A percentile compares a stretch with the other conserved stretches of the same genome.
phyloP scores from a whole-genome alignment of 2,113 vertebrate genomes.

The Rhodinocichla rosea region DNA sequence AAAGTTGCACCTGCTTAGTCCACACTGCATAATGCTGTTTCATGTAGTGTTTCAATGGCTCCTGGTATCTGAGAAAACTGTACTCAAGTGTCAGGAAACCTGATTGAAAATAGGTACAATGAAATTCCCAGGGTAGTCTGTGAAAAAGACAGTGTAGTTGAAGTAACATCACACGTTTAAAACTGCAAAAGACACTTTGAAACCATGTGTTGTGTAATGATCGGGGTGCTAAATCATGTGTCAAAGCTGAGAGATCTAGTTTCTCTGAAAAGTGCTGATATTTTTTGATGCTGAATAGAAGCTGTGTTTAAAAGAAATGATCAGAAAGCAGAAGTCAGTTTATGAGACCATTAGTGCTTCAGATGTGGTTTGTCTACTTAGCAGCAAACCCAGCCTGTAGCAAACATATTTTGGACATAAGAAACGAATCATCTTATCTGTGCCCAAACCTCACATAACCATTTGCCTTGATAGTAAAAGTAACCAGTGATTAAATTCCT shows the following conservation, averaged over 20 bases:
- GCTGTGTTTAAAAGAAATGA: constrained; percentile 67
- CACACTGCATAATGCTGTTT: background rate
- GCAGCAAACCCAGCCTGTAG: constrained; percentile 43
- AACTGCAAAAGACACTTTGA: constrained; percentile 48
- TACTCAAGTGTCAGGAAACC: background rate
- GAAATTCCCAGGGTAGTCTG: background rate
- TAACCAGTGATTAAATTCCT: constrained; percentile 7
- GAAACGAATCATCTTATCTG: constrained; percentile 54
- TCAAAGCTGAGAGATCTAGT: constrained; percentile 50
- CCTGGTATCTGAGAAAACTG: background rate
- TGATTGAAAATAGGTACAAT: background rate
- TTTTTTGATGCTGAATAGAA: constrained; percentile 68
- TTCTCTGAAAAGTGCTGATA: constrained; percentile 58
- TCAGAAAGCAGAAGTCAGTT: constrained; percentile 61
- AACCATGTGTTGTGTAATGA: constrained; percentile 54
- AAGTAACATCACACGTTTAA: constrained; percentile 45
- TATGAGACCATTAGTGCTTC: constrained; percentile 61
- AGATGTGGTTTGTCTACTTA: constrained; percentile 71
- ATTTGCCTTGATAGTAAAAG: constrained; percentile 26
- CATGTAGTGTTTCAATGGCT: background rate
- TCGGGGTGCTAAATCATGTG: constrained; percentile 55
- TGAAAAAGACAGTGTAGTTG: constrained; percentile 9
- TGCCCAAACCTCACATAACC: background rate
- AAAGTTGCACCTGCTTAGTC: background rate
- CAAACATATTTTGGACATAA: constrained; percentile 46